These are phyloP conservation scores for Lepidurus packardi DNA, from an alignment of 1,140 invertebrate species.

Conservation along the genomic window DNA sequence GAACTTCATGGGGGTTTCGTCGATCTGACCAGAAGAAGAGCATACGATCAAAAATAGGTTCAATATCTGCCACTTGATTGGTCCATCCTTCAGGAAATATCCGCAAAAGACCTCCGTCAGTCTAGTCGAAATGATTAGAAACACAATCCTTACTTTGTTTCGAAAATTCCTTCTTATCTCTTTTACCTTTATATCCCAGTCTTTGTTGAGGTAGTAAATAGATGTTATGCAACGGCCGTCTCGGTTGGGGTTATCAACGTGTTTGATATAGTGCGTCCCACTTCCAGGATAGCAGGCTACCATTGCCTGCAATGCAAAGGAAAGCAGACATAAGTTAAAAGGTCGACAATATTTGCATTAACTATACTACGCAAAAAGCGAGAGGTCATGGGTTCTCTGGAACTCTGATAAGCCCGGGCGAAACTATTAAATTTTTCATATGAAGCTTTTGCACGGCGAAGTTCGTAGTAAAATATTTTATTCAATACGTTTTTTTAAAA, in stretches of 20 bases:
- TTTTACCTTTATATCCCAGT: constrained; percentile 72
- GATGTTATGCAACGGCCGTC: constrained; percentile 91
- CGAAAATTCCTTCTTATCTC: constrained; percentile 19
- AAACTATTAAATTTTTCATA: no score
- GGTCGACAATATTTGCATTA: no score
- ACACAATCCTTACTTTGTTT: not conserved
- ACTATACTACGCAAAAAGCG: no score
- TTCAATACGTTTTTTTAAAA: no score
- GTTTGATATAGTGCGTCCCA: constrained; percentile 88
- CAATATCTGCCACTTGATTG: constrained; percentile 82
- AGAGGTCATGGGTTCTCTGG: no score
- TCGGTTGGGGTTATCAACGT: constrained; percentile 94
- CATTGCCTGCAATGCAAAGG: constrained; percentile 70
- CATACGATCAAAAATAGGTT: constrained; percentile 85
- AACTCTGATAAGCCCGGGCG: no score
- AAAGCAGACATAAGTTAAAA: no score
- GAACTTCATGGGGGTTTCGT: constrained; percentile 93
- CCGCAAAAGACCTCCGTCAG: constrained; percentile 63
- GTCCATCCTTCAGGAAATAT: constrained; percentile 82
- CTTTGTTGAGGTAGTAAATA: constrained; percentile 91
- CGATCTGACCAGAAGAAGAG: constrained; percentile 97
- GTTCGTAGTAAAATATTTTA: no score
- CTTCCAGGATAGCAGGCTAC: constrained; percentile 91
- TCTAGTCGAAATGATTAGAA: constrained; percentile 43
- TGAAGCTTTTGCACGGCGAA: no score